Evolutionary conservation across 2,797 vertebrate genomes (phyloP).

Genomic region (Schizopygopsis malacanthus): DNA sequence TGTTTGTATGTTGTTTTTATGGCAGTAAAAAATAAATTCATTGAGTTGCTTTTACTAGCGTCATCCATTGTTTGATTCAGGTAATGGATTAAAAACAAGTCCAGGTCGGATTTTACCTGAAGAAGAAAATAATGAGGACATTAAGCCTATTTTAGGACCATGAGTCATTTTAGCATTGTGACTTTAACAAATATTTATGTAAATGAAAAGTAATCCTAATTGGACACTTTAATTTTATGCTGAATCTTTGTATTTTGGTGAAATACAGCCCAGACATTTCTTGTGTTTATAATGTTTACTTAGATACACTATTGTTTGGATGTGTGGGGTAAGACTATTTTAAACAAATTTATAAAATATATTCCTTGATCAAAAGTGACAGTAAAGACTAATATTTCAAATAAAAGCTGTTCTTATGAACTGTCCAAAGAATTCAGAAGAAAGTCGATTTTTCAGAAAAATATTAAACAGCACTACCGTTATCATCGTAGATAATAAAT

Average conservation of each 20-base stretch:
- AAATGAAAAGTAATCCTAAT: not conserved
- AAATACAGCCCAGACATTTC: not conserved
- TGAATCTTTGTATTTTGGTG: not conserved
- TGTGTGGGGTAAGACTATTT: not conserved
- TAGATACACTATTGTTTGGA: not conserved
- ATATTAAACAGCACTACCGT: not conserved
- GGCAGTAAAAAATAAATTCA: not conserved
- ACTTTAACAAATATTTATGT: not conserved
- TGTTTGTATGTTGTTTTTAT: not conserved
- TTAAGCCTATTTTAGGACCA: not conserved
- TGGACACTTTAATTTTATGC: not conserved
- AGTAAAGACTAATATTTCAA: not conserved
- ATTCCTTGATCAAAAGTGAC: not conserved
- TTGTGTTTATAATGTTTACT: not conserved
- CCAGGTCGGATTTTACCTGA: not conserved
- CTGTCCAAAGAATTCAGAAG: not conserved
- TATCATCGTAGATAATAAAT: not conserved
- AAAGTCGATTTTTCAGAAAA: not conserved
- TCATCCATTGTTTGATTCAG: not conserved
- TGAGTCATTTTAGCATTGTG: not conserved
- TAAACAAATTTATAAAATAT: too few species aligned
- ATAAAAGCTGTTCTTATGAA: not conserved
- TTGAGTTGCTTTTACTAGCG: not conserved
- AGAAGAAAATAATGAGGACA: not conserved
- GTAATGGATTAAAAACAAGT: not conserved